Evolutionary conservation across 2,888 invertebrate species (phyloP).

Genomic region (Allygus modestus): DNA sequence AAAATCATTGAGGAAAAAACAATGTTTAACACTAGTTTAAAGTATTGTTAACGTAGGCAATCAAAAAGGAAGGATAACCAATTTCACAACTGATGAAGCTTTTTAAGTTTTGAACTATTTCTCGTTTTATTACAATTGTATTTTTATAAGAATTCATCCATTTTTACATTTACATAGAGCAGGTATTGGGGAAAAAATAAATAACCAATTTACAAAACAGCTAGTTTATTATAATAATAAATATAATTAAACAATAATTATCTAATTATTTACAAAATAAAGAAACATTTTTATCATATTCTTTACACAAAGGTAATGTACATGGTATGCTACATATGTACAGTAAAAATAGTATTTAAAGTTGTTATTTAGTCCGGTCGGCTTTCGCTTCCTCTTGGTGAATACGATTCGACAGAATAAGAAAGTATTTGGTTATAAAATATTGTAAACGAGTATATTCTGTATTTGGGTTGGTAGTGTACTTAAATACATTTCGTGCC

Average conservation of each 20-base stretch:
- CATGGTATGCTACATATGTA: slow-evolving; percentile 33
- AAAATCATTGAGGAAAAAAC: too few relatives aligned
- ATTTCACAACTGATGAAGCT: too few relatives aligned
- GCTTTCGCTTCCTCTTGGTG: background rate
- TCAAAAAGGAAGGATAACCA: too few relatives aligned
- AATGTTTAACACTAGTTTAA: too few relatives aligned
- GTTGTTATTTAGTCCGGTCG: background rate
- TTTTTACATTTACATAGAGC: too few relatives aligned
- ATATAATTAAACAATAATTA: slow-evolving; percentile 12
- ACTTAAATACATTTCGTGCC: background rate
- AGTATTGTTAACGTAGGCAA: too few relatives aligned
- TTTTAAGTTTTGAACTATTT: too few relatives aligned
- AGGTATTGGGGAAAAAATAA: too few relatives aligned
- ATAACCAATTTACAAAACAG: background rate
- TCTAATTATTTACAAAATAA: slow-evolving; percentile 23
- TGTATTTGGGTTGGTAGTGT: background rate
- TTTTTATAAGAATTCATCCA: too few relatives aligned
- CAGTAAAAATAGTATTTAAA: background rate
- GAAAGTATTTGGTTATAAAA: background rate
- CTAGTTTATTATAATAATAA: slow-evolving; percentile 29
- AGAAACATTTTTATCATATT: background rate
- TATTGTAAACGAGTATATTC: too few relatives aligned
- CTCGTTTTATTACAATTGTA: too few relatives aligned
- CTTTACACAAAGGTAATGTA: slow-evolving; percentile 38
- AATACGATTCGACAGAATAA: background rate